Conservation (phyloP, 2,797 vertebrate species). For the Sebastes hubbsi region DNA sequence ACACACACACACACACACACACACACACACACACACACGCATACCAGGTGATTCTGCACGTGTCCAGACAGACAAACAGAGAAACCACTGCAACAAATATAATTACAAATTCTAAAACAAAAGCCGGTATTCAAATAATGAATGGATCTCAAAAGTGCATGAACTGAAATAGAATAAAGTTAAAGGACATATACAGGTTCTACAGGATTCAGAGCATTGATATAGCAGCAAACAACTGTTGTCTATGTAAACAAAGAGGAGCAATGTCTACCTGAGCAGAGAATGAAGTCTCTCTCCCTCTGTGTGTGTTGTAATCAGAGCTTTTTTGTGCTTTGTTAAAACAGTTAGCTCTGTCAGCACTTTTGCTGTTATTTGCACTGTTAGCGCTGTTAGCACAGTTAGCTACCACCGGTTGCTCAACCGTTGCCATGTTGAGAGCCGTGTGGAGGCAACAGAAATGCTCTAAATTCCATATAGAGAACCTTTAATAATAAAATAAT, state of each 20-base stretch:
- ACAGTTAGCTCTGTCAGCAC: background rate
- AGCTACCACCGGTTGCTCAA: background rate
- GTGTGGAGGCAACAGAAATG: no score
- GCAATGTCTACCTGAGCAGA: background rate
- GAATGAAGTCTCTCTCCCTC: background rate
- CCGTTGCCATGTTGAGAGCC: background rate
- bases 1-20: background rate
- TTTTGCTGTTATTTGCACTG: background rate
- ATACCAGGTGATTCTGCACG: background rate
- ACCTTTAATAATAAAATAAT: background rate
- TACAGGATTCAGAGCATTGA: no score
- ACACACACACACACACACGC: background rate
- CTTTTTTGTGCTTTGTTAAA: no score
- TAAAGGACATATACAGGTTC: no score
- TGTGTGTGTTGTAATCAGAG: no score
- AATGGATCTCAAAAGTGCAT: background rate
- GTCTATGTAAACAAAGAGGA: no score
- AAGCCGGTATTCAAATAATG: background rate
- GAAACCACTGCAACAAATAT: background rate
- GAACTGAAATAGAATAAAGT: no score
- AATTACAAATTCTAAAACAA: background rate
- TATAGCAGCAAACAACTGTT: no score
- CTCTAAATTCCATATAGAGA: background rate
- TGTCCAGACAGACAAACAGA: background rate
- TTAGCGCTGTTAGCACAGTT: background rate